Evolutionary conservation across 2,888 invertebrate genomes (phyloP), one percentile per base, ranked within the genome.

Genomic region (Junonia oenone): DNA sequence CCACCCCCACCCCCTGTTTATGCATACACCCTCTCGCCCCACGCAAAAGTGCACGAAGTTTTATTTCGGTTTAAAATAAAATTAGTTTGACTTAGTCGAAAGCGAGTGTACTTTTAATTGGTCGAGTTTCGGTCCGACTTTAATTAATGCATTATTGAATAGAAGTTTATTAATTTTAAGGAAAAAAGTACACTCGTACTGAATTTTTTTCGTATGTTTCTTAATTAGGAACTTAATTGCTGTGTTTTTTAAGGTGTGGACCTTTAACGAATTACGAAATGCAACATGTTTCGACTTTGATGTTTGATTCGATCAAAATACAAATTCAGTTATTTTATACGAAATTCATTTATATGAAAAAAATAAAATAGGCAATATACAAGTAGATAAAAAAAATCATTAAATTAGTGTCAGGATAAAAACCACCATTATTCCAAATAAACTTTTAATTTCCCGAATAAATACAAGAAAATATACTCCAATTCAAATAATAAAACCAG

Each of bases 1-100:
- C 83, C 78, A 69, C 83, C 84, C 79, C 72, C 51, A 47, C 64
- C 57, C 67, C 67, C 72, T 66, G 62, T 68, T 72, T 73, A 72
- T 72, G 75, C 72, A 73, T 68, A 74, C 70, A 68, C 71, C 69
- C 65, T 68, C 68, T 66, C 68, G 70, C 75, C 72, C 66, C 72
- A 70, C 67, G 66, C 67, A 68, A 69, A 72, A 78, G 73, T 78
- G 81, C 81, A 79, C 67, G 69, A 68, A 67, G 67, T 67, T 66
- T 66, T 65, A 64, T 68, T 67, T 65, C 56, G 63, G 63, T 59
- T 62, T 64, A 60, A 67, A 67, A 68, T 63, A 68, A 66, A 66
- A 65, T 65, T 63, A 65, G 59, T 64, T 62, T 60, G 63, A 67
- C 67, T 67, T 62, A 64, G 64, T 63, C 62, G 62, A 64, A 64